phyloP scores from a whole-genome alignment of 1,140 invertebrate species.

The Ctenoplectra terminalis region DNA sequence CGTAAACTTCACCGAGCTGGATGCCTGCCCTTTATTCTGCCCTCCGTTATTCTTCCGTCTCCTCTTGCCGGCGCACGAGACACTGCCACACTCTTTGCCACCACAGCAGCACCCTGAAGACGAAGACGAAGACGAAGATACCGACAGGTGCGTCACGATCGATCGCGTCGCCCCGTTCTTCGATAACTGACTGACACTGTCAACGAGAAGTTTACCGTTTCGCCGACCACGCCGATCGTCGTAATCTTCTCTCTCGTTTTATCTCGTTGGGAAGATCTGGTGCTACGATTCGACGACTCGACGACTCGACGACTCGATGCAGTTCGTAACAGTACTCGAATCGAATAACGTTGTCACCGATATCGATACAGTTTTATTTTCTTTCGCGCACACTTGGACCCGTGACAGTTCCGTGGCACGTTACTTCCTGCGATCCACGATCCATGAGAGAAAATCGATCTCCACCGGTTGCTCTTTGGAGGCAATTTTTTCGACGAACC shows the following conservation, averaged over 20 bases:
- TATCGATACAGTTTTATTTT: not conserved
- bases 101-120: constrained; percentile 39
- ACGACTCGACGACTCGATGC: no score
- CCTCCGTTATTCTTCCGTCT: constrained; percentile 22
- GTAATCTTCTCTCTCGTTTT: not conserved
- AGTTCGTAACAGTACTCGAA: no score
- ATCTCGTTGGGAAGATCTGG: no score
- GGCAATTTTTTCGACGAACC: constrained; percentile 4
- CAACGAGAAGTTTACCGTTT: not conserved
- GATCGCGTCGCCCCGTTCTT: not conserved
- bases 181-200: not conserved
- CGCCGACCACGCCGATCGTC: not conserved
- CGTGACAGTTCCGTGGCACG: not conserved
- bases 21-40: constrained; percentile 12
- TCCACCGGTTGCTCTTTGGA: not conserved
- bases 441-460: not conserved
- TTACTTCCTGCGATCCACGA: not conserved
- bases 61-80: constrained; percentile 2
- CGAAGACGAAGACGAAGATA: constrained; percentile 28
- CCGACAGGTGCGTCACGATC: constrained; percentile 69
- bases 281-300: no score
- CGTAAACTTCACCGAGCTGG: constrained; percentile 20
- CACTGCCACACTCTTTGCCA: constrained; percentile 12
- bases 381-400: not conserved
- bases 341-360: not conserved